phyloP scores from a whole-genome alignment of 2,113 vertebrate genomes.

The Lota lota region DNA sequence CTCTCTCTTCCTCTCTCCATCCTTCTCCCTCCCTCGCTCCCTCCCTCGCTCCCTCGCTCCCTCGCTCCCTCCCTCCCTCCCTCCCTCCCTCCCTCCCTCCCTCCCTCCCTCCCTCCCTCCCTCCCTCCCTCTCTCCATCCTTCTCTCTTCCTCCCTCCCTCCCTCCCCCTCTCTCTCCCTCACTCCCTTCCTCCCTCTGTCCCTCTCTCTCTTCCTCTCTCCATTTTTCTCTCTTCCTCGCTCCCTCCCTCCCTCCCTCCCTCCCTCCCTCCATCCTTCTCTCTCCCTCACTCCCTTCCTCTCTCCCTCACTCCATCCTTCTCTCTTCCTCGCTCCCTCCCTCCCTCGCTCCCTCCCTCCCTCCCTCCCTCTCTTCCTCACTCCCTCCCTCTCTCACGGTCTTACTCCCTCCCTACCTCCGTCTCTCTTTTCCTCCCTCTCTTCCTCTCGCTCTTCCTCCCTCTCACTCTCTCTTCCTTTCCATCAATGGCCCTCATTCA shows the following conservation, averaged over 20 bases:
- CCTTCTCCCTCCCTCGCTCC: slow-evolving; percentile 13
- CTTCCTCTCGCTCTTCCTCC: neutral
- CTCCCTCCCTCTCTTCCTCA: neutral
- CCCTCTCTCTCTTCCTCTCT: slow-evolving; percentile 1
- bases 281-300: neutral
- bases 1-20: slow-evolving; percentile 18
- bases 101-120: neutral
- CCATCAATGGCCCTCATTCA: slow-evolving; percentile 68
- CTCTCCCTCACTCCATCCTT: neutral
- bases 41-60: neutral
- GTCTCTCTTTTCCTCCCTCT: slow-evolving; percentile 19
- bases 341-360: neutral
- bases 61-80: too few species aligned
- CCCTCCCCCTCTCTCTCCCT: slow-evolving; percentile 1
- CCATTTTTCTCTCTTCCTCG: neutral
- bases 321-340: neutral
- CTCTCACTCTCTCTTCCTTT: slow-evolving; percentile 13
- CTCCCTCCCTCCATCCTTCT: neutral
- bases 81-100: neutral
- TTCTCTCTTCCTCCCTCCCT: slow-evolving; percentile 4
- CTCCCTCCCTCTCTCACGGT: slow-evolving; percentile 10
- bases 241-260: neutral
- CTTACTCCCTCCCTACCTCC: neutral
- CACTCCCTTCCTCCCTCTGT: slow-evolving; percentile 17
- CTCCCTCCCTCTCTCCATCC: neutral